Conservation (phyloP, 1,140 invertebrate species). For the Tetramorium simillimum region DNA sequence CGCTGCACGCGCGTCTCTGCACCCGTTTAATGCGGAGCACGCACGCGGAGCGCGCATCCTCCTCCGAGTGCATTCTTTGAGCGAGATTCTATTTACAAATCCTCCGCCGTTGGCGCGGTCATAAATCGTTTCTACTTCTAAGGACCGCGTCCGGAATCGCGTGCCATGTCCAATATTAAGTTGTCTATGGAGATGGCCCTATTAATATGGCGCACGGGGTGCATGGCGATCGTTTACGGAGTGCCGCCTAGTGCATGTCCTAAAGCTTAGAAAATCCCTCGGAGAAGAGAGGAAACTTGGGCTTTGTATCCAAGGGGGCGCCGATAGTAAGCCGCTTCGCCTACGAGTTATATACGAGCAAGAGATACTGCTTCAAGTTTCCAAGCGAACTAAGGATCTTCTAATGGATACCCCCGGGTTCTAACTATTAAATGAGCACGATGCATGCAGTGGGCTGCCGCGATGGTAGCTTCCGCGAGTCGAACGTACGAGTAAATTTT, state of each 20-base stretch:
- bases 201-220: conserved; percentile 67
- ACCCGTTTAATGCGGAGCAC: conserved; percentile 67
- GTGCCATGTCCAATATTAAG: conserved; percentile 67
- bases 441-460: not conserved
- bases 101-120: conserved; percentile 51
- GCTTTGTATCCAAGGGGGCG: conserved; percentile 54
- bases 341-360: conserved; percentile 39
- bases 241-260: conserved; percentile 55
- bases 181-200: conserved; percentile 64
- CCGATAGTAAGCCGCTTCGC: conserved; percentile 63
- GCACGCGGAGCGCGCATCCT: conserved; percentile 14
- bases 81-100: conserved; percentile 75
- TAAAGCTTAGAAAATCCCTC: conserved; percentile 70
- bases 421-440: conserved; percentile 59
- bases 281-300: conserved; percentile 71
- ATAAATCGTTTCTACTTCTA: conserved; percentile 74
- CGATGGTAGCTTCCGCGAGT: not conserved
- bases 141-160: conserved; percentile 55
- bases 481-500: not conserved
- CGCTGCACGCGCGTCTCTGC: not conserved
- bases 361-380: conserved; percentile 56
- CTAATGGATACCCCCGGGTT: conserved; percentile 45
- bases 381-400: conserved; percentile 28
- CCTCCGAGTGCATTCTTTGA: conserved; percentile 24
- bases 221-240: conserved; percentile 67